Conservation (phyloP, 1,140 invertebrate species). For the Popillia japonica region DNA sequence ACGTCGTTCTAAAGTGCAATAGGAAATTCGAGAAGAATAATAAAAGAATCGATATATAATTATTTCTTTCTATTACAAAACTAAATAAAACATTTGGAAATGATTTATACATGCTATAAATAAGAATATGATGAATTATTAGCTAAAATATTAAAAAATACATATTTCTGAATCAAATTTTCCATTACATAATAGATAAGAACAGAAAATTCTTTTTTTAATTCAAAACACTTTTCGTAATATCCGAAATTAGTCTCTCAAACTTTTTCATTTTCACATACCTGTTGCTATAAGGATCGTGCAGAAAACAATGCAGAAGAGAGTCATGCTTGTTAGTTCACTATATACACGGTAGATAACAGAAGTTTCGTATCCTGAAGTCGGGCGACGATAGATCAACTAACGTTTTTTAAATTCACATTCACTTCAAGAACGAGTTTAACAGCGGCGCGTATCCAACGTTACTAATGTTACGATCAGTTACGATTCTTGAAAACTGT, state of each 20-base stretch:
- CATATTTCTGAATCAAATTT: not conserved
- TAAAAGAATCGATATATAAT: no score
- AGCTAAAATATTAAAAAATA: not conserved
- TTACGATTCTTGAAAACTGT: conserved; percentile 21
- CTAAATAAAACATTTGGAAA: no score
- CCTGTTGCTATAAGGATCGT: conserved; percentile 28
- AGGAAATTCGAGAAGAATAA: no score
- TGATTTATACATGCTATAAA: no score
- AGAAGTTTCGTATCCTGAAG: conserved; percentile 20
- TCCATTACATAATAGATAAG: not conserved
- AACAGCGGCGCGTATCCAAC: conserved; percentile 5
- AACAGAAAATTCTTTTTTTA: not conserved
- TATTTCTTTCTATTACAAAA: no score
- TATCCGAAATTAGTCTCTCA: not conserved
- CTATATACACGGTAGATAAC: not conserved
- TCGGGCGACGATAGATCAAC: not conserved
- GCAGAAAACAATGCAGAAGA: conserved; percentile 11
- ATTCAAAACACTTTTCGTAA: not conserved
- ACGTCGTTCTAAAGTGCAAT: no score
- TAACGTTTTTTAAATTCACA: conserved; percentile 19
- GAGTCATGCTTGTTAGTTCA: not conserved
- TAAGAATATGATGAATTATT: no score
- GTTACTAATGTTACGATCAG: conserved; percentile 22
- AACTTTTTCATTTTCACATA: not conserved
- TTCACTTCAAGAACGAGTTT: conserved; percentile 30